Percentiles rank a stretch among this genome's conserved stretches.
These are phyloP conservation scores for Nesometra sesokonis DNA, from an alignment of 35 echinoderm and acorn worm species.

Conservation along the genomic window DNA sequence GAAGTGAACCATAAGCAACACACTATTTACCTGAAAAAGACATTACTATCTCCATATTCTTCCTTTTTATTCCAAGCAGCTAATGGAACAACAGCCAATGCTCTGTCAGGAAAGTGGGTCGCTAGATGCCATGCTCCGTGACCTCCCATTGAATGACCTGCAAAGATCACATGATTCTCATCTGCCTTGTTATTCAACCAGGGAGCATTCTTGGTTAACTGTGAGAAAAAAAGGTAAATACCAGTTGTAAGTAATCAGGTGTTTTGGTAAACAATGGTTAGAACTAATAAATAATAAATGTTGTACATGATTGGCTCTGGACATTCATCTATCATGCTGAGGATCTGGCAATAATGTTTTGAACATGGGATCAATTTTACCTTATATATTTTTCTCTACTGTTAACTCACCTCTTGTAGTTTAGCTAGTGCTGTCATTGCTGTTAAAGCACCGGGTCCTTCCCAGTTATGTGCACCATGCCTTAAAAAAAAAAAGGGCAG, in stretches of 20 bases:
- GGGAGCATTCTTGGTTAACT: constrained; percentile 26
- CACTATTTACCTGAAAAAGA: constrained; percentile 73
- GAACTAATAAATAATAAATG: background rate
- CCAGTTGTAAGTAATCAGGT: too few species aligned
- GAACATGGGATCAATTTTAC: too few species aligned
- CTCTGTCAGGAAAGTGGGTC: constrained; percentile 83
- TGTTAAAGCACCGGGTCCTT: constrained; percentile 82
- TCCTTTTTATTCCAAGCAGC: constrained; percentile 98
- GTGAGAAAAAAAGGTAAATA: constrained; percentile 10
- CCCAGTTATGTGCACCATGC: constrained; percentile 99
- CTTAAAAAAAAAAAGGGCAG: constrained; percentile 19
- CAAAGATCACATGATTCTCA: constrained; percentile 61
- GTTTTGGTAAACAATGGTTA: background rate
- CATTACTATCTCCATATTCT: constrained; percentile 95
- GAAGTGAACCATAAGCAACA: too few species aligned
- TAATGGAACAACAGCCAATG: constrained; percentile 70
- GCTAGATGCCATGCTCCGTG: constrained; percentile 96
- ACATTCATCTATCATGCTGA: too few species aligned
- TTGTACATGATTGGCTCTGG: too few species aligned
- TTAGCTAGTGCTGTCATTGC: constrained; percentile 71
- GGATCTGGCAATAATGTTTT: too few species aligned
- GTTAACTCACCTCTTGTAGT: constrained; percentile 69
- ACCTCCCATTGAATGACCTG: constrained; percentile 98
- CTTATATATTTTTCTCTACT: too few species aligned
- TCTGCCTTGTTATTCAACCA: constrained; percentile 73